Base-by-base conservation (phyloP, 2,888 invertebrate species). In the Blastobasis adustella region DNA sequence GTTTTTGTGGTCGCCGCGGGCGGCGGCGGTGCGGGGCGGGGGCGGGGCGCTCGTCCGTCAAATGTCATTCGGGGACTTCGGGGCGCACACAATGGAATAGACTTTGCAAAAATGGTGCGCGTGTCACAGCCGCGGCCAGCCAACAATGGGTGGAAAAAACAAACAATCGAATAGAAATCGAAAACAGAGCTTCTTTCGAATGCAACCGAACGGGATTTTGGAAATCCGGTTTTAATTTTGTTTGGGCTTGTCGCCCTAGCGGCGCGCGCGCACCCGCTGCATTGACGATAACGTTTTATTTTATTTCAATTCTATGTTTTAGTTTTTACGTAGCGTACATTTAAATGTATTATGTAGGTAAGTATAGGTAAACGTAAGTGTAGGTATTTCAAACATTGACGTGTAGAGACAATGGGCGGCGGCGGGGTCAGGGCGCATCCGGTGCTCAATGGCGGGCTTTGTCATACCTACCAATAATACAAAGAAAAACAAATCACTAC, bases 81-180 rank as follows among this genome's bases (percentile, higher is more conserved):
- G 44, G 23, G 23, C 69, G 65, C 66, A 82, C 76, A 82, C 84
- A 85, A 87, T 84, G 75, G 82, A 71, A 79, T 82, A 83, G 84
- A 81, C 75, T 81, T 74, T 71, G 87, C 86, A 79, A 84, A 86
- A 85, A 85, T 84, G 82, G 80, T 76, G 75, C 85, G 84, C 83
- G 82, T 82, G 83, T 83, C 82, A 72, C 72, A 69, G 73, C 71
- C 72, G 64, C 76, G 76, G 71, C 77, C 69, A 67, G 66, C 66
- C 76, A 77, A 86, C 86, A 87, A 86, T 85, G 82, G 78, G 63
- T 60, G 63, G 69, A 84, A 85, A 82, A 86, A 86, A 85, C 82
- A 84, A 88, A 86, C 86, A 85, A 80, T 83, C 77, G 72, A 81
- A 85, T 85, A 85, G 85, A 87, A 87, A 87, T 83, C 83, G 85